Conservation (phyloP, 1,140 invertebrate species). For the Tribolium madens region DNA sequence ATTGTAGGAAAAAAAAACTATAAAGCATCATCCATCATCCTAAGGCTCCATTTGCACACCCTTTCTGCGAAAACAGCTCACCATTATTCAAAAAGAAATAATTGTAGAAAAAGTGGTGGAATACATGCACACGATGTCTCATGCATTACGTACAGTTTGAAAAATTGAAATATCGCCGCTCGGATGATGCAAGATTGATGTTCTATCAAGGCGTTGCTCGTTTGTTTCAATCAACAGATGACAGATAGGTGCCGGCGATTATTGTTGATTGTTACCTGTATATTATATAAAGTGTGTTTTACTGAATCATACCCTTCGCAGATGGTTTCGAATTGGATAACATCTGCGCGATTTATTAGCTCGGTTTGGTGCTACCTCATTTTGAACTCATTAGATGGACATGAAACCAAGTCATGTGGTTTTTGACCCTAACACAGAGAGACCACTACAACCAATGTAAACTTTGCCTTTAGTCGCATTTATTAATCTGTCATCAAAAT, state of each 20-base stretch:
- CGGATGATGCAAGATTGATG: conserved; percentile 35
- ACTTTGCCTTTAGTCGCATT: too few species aligned
- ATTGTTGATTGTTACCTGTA: conserved; percentile 44
- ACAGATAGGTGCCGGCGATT: conserved; percentile 31
- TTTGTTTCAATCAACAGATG: conserved; percentile 47
- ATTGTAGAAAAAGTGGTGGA: conserved; percentile 17
- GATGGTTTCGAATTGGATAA: conserved; percentile 45
- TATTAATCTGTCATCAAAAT: too few species aligned
- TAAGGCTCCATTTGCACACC: conserved; percentile 42
- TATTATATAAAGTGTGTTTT: conserved; percentile 15
- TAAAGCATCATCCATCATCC: conserved; percentile 43
- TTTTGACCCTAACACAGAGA: not conserved
- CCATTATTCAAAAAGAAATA: conserved; percentile 37
- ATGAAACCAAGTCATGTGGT: conserved; percentile 5
- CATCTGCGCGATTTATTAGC: conserved; percentile 53
- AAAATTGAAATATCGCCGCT: conserved; percentile 24
- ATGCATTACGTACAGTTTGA: not conserved
- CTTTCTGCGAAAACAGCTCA: conserved; percentile 40
- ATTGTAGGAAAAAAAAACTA: conserved; percentile 39
- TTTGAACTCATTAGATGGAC: conserved; percentile 40
- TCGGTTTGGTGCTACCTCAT: conserved; percentile 35
- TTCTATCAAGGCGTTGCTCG: conserved; percentile 29
- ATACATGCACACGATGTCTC: not conserved
- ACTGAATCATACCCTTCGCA: conserved; percentile 47
- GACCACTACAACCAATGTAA: too few species aligned